Evolutionary conservation across 1,140 invertebrate genomes (phyloP).

Genomic region (Octopus bimaculoides): DNA sequence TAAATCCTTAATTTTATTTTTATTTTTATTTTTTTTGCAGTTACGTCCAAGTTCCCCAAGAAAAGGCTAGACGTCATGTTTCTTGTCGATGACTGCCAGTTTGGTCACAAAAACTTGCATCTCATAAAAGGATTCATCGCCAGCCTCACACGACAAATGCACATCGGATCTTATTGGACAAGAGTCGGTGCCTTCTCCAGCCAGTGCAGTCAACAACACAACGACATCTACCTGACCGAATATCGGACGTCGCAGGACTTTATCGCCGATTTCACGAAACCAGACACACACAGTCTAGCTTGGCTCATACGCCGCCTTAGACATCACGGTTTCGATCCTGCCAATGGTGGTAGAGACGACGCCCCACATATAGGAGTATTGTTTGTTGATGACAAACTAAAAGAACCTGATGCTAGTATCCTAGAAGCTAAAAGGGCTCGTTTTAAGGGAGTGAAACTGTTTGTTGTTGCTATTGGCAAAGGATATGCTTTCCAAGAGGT

Average conservation of each 20-base stretch:
- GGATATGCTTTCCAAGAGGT: neutral
- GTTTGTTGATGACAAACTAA: neutral
- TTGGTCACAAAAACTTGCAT: neutral
- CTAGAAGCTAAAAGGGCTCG: neutral
- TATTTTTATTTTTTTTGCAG: neutral
- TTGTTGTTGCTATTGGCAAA: conserved; percentile 6
- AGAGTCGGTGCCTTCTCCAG: neutral
- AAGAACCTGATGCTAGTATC: neutral
- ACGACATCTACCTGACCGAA: conserved; percentile 8
- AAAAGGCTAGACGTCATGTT: neutral
- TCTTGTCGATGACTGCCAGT: neutral
- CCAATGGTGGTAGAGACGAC: neutral
- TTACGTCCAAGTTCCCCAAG: neutral
- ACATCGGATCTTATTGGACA: neutral
- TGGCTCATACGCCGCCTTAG: neutral
- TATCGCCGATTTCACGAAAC: neutral
- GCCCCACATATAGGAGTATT: neutral
- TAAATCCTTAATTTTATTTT: neutral
- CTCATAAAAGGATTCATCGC: neutral
- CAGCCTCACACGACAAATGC: neutral
- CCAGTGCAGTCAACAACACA: neutral
- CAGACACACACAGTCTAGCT: neutral
- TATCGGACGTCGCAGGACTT: neutral
- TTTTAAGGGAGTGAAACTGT: neutral
- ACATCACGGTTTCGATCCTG: neutral